Evolutionary conservation across 1,140 invertebrate species (phyloP).

Genomic region (Papilio aristodemus): DNA sequence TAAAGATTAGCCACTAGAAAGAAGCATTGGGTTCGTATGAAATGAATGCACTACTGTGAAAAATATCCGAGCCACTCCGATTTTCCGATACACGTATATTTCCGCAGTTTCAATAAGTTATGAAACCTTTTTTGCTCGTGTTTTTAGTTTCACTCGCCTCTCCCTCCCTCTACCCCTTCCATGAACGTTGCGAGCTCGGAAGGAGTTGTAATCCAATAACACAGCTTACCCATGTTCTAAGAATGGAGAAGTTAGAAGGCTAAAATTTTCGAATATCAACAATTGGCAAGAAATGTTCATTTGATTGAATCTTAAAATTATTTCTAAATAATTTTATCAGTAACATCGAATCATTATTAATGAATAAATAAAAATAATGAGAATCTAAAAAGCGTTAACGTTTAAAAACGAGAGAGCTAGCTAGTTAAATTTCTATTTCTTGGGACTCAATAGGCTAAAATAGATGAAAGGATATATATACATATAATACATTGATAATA

Average conservation of each 20-base stretch:
- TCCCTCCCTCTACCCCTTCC: not conserved
- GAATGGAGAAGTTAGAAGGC: slow-evolving; percentile 33
- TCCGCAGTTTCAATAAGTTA: slow-evolving; percentile 46
- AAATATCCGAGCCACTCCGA: slow-evolving; percentile 6
- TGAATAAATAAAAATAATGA: no score
- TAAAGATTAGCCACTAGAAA: slow-evolving; percentile 20
- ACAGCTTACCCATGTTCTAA: slow-evolving; percentile 42
- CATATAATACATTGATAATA: no score
- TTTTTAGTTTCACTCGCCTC: slow-evolving; percentile 49
- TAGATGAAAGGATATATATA: no score
- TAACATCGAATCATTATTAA: no score
- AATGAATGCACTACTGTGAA: not conserved
- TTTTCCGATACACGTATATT: slow-evolving; percentile 26
- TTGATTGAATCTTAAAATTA: no score
- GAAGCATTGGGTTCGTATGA: slow-evolving; percentile 1
- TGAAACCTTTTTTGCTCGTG: slow-evolving; percentile 54
- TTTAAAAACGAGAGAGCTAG: no score
- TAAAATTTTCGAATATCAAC: not conserved
- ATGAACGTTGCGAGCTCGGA: slow-evolving; percentile 36
- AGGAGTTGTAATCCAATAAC: slow-evolving; percentile 66
- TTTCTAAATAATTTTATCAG: no score
- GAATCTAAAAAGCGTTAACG: no score
- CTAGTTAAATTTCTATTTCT: no score
- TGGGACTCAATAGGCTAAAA: no score
- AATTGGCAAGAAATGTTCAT: not conserved